Evolutionary conservation across 2,888 invertebrate genomes (phyloP), one percentile per base, ranked within the genome.

Genomic region (Rhagophthalmus giganteus): DNA sequence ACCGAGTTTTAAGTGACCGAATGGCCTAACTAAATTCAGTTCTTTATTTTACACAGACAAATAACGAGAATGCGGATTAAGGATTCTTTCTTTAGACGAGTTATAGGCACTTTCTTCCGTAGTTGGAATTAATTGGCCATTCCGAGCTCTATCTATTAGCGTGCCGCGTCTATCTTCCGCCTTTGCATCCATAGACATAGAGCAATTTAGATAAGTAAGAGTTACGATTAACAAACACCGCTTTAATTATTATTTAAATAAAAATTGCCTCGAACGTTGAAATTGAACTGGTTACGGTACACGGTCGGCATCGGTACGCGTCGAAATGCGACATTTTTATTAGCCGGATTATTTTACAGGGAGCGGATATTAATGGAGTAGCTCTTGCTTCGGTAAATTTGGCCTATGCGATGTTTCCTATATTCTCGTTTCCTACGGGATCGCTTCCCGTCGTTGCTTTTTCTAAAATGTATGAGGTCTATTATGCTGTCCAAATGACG

Each of bases 71-170:
- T 57, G 61, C 55, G 65, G 64, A 65, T 65, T 65, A 65, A 63
- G 63, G 60, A 63, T 63, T 64, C 62, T 64, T 64, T 63, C 61
- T 58, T 54, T 42, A 59, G 62, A 63, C 65, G 64, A 63, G 63
- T 65, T 64, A 64, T 65, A 64, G 64, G 64, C 65, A 65, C 63
- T 63, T 63, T 61, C 64, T 61, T 63, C 61, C 59, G 59, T 60
- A 59, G 62, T 62, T 58, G 56, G 62, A 63, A 64, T 64, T 64
- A 64, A 64, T 64, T 62, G 63, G 62, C 64, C 63, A 64, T 64
- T 64, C 57, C 59, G 52, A 52, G 54, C 53, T 55, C 59, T 63
- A 64, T 64, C 63, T 60, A 64, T 64, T 64, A 62, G 59, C 60
- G 59, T 60, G 56, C 58, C 48, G 52, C 55, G 48, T 55, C 52